phyloP scores from a whole-genome alignment of 2,797 vertebrate genomes.

The Acanthis flammea region DNA sequence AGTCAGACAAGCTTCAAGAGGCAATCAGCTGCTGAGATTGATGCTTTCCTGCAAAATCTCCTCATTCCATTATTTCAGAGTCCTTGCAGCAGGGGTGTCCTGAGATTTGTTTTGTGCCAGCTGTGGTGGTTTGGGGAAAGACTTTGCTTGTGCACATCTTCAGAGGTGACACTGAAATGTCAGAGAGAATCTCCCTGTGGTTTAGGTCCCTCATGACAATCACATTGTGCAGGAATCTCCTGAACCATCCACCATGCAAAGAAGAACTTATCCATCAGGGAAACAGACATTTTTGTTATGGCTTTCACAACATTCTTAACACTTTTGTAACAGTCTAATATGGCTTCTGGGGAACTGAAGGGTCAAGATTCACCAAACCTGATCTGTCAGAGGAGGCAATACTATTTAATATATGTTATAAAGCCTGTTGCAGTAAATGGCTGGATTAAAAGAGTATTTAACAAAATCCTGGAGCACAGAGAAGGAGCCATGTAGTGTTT shows the following conservation, averaged over 20 bases:
- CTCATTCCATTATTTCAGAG: background rate
- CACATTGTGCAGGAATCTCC: background rate
- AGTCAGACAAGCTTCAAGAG: background rate
- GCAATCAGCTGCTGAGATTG: background rate
- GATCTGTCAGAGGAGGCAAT: background rate
- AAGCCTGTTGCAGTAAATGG: conserved; percentile 1
- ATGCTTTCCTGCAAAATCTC: background rate
- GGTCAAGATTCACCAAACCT: background rate
- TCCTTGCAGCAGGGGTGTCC: too few relatives aligned
- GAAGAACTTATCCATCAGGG: background rate
- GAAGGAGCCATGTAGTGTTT: conserved; percentile 50
- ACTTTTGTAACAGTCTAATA: rapidly evolving
- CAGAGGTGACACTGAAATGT: background rate
- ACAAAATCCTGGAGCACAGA: background rate
- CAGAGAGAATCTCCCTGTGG: background rate
- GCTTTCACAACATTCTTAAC: background rate
- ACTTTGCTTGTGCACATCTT: background rate
- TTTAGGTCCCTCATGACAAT: background rate
- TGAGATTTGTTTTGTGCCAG: background rate
- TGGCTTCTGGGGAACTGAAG: background rate
- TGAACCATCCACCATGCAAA: background rate
- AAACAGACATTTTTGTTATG: rapidly evolving
- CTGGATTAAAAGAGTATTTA: conserved; percentile 8
- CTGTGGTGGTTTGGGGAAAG: background rate
- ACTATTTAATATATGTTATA: conserved; percentile 2